Percentiles rank a stretch among this genome's conserved stretches.
Conservation (phyloP, 2,888 invertebrate genomes). For the Eilema caniola region DNA sequence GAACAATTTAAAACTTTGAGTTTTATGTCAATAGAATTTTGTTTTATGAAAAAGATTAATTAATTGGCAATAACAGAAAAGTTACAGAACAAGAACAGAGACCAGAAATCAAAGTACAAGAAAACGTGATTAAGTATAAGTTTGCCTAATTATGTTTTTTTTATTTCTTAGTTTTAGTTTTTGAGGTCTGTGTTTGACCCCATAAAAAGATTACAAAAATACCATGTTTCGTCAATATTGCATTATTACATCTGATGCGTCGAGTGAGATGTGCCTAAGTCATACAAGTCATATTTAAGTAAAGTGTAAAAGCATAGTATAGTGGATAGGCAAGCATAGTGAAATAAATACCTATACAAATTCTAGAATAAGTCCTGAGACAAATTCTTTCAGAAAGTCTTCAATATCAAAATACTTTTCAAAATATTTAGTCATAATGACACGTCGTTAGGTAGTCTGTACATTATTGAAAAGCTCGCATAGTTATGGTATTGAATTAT, state of each 20-base stretch:
- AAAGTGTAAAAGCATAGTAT: too few relatives aligned
- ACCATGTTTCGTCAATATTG: neutral
- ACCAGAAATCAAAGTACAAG: neutral
- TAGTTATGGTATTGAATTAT: constrained; percentile 84
- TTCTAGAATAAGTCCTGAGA: constrained; percentile 9
- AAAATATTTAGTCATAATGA: constrained; percentile 53
- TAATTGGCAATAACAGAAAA: neutral
- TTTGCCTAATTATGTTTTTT: too few relatives aligned
- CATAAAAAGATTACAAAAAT: too few relatives aligned
- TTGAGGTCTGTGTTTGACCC: neutral
- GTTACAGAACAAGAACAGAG: too few relatives aligned
- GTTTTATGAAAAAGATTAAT: constrained; percentile 22
- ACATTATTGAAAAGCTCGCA: constrained; percentile 64
- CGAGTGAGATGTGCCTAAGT: neutral
- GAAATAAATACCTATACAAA: neutral
- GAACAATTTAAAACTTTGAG: constrained; percentile 51
- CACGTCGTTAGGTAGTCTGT: constrained; percentile 54
- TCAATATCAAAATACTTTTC: constrained; percentile 44
- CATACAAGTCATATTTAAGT: too few relatives aligned
- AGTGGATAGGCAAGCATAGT: too few relatives aligned
- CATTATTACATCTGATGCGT: neutral
- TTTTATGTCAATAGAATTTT: constrained; percentile 49
- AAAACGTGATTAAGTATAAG: neutral
- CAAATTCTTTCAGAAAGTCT: constrained; percentile 14
- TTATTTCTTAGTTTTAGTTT: neutral